Evolutionary conservation across 2,113 vertebrate species (phyloP).

Genomic region (Thunnus maccoyii): DNA sequence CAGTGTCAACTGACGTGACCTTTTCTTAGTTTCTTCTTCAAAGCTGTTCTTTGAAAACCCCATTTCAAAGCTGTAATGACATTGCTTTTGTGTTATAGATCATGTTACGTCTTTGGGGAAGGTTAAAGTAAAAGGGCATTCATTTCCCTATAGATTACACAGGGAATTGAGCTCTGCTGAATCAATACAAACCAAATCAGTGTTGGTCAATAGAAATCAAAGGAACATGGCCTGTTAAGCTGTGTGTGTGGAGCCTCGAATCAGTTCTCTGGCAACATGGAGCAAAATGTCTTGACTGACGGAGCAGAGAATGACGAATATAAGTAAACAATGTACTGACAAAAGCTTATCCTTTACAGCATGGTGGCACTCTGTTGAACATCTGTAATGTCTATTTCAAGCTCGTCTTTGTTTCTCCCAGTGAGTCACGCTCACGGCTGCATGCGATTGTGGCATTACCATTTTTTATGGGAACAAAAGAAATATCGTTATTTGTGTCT

Average conservation of each 20-base stretch:
- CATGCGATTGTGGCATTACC: conserved; percentile 34
- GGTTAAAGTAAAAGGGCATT: conserved; percentile 77
- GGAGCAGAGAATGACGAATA: conserved; percentile 23
- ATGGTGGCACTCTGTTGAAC: conserved; percentile 24
- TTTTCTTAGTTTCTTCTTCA: conserved; percentile 31
- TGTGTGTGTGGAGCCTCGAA: conserved; percentile 22
- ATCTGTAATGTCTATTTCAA: conserved; percentile 44
- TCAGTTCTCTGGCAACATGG: conserved; percentile 1
- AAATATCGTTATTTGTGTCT: conserved; percentile 46
- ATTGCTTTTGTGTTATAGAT: conserved; percentile 61
- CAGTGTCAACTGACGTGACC: conserved; percentile 30
- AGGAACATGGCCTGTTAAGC: conserved; percentile 51
- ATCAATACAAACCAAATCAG: conserved; percentile 83
- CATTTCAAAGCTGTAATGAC: conserved; percentile 50
- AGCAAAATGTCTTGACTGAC: conserved; percentile 19
- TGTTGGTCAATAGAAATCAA: conserved; percentile 75
- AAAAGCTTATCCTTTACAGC: conserved; percentile 26
- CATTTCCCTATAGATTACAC: conserved; percentile 75
- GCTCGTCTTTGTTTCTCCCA: conserved; percentile 24
- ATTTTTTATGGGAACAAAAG: conserved; percentile 35
- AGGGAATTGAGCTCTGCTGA: conserved; percentile 67
- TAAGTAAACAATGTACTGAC: conserved; percentile 42
- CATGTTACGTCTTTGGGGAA: conserved; percentile 67
- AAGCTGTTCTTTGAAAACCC: conserved; percentile 23
- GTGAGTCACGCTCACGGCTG: conserved; percentile 39